Evolutionary conservation across 2,888 invertebrate genomes (phyloP).

Genomic region (Molanna angustata): DNA sequence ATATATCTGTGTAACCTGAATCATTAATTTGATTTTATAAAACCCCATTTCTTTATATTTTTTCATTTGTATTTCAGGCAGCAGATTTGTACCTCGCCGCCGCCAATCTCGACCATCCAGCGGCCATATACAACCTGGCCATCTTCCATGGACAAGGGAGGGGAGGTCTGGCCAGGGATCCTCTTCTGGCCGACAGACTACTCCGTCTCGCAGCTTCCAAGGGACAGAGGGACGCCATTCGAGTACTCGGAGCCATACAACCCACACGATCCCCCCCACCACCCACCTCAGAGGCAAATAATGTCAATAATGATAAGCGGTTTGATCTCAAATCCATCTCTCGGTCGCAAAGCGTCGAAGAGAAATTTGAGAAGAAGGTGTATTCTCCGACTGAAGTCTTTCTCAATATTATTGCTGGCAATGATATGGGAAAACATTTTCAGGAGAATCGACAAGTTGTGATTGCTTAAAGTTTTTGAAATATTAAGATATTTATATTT

Average conservation of each 20-base stretch:
- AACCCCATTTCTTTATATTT: too few relatives aligned
- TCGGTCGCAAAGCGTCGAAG: background rate
- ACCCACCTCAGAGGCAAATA: background rate
- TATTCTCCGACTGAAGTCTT: slow-evolving; percentile 6
- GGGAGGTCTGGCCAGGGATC: slow-evolving; percentile 55
- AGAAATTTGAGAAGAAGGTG: background rate
- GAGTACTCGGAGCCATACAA: slow-evolving; percentile 50
- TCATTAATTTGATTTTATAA: too few relatives aligned
- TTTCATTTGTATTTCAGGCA: slow-evolving; percentile 49
- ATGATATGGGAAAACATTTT: background rate
- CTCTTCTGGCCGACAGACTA: slow-evolving; percentile 50
- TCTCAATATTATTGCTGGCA: slow-evolving; percentile 6
- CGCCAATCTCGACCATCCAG: slow-evolving; percentile 60
- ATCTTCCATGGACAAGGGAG: slow-evolving; percentile 64
- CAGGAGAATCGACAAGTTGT: background rate
- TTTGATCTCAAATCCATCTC: background rate
- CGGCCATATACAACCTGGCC: slow-evolving; percentile 68
- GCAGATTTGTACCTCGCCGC: slow-evolving; percentile 64
- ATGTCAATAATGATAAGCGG: background rate
- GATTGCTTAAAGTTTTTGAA: background rate
- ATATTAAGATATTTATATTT: background rate
- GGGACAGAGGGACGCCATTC: slow-evolving; percentile 57
- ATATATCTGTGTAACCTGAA: too few relatives aligned
- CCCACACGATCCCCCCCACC: background rate
- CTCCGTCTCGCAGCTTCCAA: slow-evolving; percentile 57